Base-by-base conservation (phyloP, 2,797 vertebrate genomes). In the Enteromius radiatus region DNA sequence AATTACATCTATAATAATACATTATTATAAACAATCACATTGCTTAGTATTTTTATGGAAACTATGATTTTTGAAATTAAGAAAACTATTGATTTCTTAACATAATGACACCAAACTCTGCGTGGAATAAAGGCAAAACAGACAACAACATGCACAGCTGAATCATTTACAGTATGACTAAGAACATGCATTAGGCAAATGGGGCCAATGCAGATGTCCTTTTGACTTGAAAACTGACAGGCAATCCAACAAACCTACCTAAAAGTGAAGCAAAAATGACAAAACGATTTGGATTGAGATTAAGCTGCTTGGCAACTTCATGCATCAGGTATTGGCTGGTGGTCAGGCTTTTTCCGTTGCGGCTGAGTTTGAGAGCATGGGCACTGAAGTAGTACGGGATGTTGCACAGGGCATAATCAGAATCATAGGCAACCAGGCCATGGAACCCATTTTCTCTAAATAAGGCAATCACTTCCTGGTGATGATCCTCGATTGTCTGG, bases 271-370 rank as follows among this genome's bases (percentile, higher is more conserved):
- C 97, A 87, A 99, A 98, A 91, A 98, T 95, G 91, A 96, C 95
- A 91, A 97, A 98, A 82, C 96, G 96, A 89, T 96, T 96, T 87
- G 97, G 97, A 90, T 96, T 96, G 90, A 99, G 96, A 89, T 97
- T 95, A 86, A 99, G 96, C 93, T 97, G 97, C 94, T 96, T 97
- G 89, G 97, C 97, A 91, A 98, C 97, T 91, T 98, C 96, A 19
- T 97, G 96, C 96, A 99, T 97, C 95, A 99, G 95, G 92, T 97
- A 98, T 90, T 97, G 97, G 96, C 96, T 97, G 92, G 97, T 98
- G 87, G 97, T 98, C 92, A 99, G 96, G 92, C 96, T 98, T 86
- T 98, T 98, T 90, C 97, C 96, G 4, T 98, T 98, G 87, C 96
- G 96, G 94, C 97, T 99, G 92, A 99, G 96, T 90, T 98, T 99